Conservation (phyloP, 2,113 vertebrate genomes). For the Ceuthmochares aereus region DNA sequence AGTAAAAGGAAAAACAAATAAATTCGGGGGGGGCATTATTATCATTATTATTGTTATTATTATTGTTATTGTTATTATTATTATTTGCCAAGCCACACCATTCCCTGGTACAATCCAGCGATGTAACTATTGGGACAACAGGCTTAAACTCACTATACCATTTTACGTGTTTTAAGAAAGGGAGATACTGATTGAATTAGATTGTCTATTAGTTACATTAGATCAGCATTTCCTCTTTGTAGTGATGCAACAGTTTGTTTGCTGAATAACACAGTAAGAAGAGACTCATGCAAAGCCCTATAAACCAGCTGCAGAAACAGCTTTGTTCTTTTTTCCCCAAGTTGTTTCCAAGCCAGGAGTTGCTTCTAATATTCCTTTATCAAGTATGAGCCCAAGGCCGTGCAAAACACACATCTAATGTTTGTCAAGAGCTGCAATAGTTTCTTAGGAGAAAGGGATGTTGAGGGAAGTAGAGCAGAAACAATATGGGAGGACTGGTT, state of each 20-base stretch:
- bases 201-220: conserved; percentile 19
- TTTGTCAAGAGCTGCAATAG: background rate
- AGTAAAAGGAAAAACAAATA: conserved; percentile 34
- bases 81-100: conserved; percentile 44
- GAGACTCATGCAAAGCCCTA: background rate
- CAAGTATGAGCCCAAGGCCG: background rate
- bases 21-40: too few relatives aligned
- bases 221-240: conserved; percentile 44
- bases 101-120: conserved; percentile 50
- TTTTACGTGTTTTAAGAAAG: conserved; percentile 56
- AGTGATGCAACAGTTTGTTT: conserved; percentile 39
- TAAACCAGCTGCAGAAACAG: conserved; percentile 21
- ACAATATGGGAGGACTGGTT: background rate
- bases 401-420: background rate
- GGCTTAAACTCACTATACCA: conserved; percentile 9
- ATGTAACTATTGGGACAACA: conserved; percentile 50
- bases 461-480: background rate
- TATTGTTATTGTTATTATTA: background rate
- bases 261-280: background rate
- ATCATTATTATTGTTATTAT: background rate
- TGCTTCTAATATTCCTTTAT: conserved; percentile 40
- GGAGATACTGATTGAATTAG: conserved; percentile 31
- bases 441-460: background rate
- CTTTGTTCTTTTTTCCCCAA: background rate
- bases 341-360: conserved; percentile 21